Conservation (phyloP, 2,888 invertebrate species). For the Metalampra italica region DNA sequence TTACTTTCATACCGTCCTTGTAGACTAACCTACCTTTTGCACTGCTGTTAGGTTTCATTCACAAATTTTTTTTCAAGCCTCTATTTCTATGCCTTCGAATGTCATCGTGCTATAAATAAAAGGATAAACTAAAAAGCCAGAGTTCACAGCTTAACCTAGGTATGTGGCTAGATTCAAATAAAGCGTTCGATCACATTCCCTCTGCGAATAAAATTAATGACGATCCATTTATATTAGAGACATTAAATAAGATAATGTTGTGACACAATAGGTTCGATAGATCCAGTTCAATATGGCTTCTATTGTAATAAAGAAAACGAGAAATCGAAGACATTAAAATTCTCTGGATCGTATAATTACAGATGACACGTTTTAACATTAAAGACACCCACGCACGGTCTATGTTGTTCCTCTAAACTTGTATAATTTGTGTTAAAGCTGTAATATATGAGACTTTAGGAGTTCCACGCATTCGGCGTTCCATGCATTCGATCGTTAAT, state of each 20-base stretch:
- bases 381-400: conserved; percentile 69
- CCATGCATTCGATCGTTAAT: conserved; percentile 74
- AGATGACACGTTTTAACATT: conserved; percentile 76
- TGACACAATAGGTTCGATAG: conserved; percentile 54
- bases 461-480: conserved; percentile 61
- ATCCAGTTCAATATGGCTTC: conserved; percentile 62
- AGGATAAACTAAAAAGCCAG: not conserved
- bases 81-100: too few relatives aligned
- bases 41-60: too few relatives aligned
- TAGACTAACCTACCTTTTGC: too few relatives aligned
- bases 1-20: too few relatives aligned
- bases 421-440: conserved; percentile 78
- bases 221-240: conserved; percentile 14
- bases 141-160: not conserved
- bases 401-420: conserved; percentile 74
- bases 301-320: conserved; percentile 74
- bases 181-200: conserved; percentile 24
- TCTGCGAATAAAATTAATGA: conserved; percentile 11
- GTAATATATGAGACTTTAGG: conserved; percentile 75
- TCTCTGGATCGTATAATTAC: conserved; percentile 75
- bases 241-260: conserved; percentile 54
- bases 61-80: too few relatives aligned
- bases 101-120: not conserved
- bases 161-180: conserved; percentile 5
- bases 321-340: conserved; percentile 74